Conservation (phyloP, 2,888 invertebrate genomes). For the Smittia sp. region DNA sequence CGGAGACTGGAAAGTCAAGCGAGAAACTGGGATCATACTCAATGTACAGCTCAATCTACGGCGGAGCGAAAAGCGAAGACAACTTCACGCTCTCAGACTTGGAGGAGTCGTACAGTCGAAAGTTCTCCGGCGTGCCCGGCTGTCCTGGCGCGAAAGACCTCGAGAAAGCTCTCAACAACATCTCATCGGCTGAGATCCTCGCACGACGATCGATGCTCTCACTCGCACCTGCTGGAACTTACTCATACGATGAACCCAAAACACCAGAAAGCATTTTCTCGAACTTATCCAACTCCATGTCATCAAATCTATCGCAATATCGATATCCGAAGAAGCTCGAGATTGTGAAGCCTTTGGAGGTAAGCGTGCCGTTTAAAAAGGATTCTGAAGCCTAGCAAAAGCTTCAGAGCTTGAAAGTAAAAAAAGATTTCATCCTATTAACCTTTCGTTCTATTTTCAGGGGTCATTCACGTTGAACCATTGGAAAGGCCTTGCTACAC, state of each 20-base stretch:
- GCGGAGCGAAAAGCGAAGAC: conserved; percentile 48
- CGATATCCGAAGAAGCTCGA: conserved; percentile 83
- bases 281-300: conserved; percentile 57
- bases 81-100: conserved; percentile 61
- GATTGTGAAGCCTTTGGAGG: conserved; percentile 86
- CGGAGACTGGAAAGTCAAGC: conserved; percentile 43
- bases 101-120: conserved; percentile 60
- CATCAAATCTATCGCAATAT: conserved; percentile 58
- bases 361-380: not conserved
- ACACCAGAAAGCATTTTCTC: conserved; percentile 82
- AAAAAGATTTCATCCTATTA: not conserved
- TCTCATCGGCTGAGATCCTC: conserved; percentile 79
- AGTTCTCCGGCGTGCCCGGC: conserved; percentile 72
- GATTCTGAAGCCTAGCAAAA: not conserved
- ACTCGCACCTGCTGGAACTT: conserved; percentile 64
- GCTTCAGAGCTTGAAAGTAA: too few relatives aligned
- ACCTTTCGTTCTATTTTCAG: not conserved
- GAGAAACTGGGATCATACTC: conserved; percentile 47
- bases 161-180: conserved; percentile 78
- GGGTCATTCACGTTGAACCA: conserved; percentile 91
- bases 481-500: conserved; percentile 93
- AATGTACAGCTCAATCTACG: conserved; percentile 52
- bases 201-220: conserved; percentile 73
- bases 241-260: conserved; percentile 57
- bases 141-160: conserved; percentile 90